Evolutionary conservation across 2,888 invertebrate species (phyloP).

Genomic region (Spialia ferax): DNA sequence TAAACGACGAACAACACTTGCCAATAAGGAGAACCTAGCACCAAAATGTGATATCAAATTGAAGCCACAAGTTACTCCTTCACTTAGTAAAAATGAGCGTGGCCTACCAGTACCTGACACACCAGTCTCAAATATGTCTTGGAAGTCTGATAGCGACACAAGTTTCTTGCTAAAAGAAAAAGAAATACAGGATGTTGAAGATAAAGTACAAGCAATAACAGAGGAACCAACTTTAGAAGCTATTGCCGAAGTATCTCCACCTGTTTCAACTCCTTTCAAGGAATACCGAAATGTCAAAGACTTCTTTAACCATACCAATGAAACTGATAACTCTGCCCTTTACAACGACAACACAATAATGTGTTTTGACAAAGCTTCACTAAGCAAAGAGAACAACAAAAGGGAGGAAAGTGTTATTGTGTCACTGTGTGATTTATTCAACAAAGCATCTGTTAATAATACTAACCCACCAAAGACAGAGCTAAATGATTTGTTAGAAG

Average conservation of each 20-base stretch:
- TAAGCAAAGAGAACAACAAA: constrained; percentile 53
- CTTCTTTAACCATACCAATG: constrained; percentile 65
- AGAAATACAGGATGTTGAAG: constrained; percentile 67
- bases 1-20: constrained; percentile 54
- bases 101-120: constrained; percentile 56
- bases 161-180: constrained; percentile 76
- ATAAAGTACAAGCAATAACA: constrained; percentile 54
- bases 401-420: constrained; percentile 73
- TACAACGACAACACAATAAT: constrained; percentile 70
- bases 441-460: constrained; percentile 65
- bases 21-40: constrained; percentile 68
- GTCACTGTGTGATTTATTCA: constrained; percentile 70
- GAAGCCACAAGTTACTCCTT: constrained; percentile 43
- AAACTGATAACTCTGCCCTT: constrained; percentile 57
- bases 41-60: constrained; percentile 29
- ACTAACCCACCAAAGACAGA: constrained; percentile 55
- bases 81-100: constrained; percentile 40
- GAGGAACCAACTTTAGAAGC: constrained; percentile 62
- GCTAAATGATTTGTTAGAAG: constrained; percentile 60
- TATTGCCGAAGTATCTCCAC: constrained; percentile 66
- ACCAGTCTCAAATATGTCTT: constrained; percentile 66
- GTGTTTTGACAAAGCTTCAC: constrained; percentile 64
- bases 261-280: constrained; percentile 73
- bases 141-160: constrained; percentile 70
- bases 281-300: constrained; percentile 70